Percentiles rank a stretch among this genome's conserved stretches.
Conservation (phyloP, 2,888 invertebrate genomes). For the Chaetogeoica ovagalla region DNA sequence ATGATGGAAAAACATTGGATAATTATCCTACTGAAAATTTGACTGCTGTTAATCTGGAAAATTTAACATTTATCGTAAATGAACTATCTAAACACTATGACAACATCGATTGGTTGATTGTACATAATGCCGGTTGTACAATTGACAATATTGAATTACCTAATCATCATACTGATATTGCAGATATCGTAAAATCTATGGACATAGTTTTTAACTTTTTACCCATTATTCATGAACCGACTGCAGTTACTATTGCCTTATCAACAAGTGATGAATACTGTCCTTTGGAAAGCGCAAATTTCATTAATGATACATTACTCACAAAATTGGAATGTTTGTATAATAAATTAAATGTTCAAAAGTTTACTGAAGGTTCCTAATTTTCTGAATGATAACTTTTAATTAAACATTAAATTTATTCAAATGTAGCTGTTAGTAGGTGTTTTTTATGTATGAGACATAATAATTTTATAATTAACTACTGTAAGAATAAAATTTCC, state of each 20-base stretch:
- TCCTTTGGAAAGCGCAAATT: conserved; percentile 78
- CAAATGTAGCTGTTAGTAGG: background rate
- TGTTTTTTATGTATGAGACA: conserved; percentile 22
- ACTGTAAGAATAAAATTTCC: conserved; percentile 14
- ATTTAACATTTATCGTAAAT: conserved; percentile 61
- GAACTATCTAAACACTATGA: conserved; percentile 65
- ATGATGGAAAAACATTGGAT: conserved; percentile 46
- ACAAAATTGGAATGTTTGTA: conserved; percentile 44
- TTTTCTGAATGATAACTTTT: conserved; percentile 5
- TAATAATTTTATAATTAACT: conserved; percentile 7
- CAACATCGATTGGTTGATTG: conserved; percentile 75
- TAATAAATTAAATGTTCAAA: conserved; percentile 37
- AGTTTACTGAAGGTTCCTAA: conserved; percentile 41
- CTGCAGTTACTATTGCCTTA: conserved; percentile 75
- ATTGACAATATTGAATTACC: conserved; percentile 84
- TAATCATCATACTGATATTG: conserved; percentile 71
- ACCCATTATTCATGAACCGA: conserved; percentile 65
- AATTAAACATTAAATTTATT: conserved; percentile 23
- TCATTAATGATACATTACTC: conserved; percentile 47
- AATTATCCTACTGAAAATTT: conserved; percentile 45
- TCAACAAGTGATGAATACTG: conserved; percentile 89
- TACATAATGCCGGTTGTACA: conserved; percentile 87
- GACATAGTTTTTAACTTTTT: conserved; percentile 67
- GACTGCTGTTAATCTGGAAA: conserved; percentile 39
- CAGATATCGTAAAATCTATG: conserved; percentile 69